Conservation (phyloP, 2,113 vertebrate genomes). For the Plotosus lineatus region DNA sequence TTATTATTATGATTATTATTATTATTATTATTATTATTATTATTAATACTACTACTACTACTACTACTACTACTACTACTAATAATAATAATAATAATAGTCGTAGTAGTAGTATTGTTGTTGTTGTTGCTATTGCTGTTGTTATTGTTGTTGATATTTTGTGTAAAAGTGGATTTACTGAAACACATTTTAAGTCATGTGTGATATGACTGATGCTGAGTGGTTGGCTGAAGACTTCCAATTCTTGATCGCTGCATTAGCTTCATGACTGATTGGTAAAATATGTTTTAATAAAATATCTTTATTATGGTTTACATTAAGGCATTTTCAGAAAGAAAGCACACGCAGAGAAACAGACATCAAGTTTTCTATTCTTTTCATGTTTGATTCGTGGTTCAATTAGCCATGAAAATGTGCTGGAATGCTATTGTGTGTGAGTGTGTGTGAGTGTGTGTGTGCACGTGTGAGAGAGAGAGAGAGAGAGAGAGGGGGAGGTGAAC, state of each 20-base stretch:
- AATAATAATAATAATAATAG: no score
- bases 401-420: slow-evolving; percentile 45
- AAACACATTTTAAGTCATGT: neutral
- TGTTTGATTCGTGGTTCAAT: slow-evolving; percentile 39
- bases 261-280: neutral
- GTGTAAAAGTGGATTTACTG: neutral
- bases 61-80: no score
- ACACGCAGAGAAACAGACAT: neutral
- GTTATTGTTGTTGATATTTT: neutral
- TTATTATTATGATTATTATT: no score
- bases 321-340: neutral
- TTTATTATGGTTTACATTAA: neutral
- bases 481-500: no score
- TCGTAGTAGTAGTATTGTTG: neutral
- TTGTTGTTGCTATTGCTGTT: neutral
- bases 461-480: no score
- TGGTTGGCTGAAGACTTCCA: neutral
- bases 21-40: no score
- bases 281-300: no score
- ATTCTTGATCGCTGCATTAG: neutral
- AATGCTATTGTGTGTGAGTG: slow-evolving; percentile 42
- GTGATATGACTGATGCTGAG: neutral
- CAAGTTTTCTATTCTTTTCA: neutral
- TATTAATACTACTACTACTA: no score
- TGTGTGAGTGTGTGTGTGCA: slow-evolving; percentile 25